Evolutionary conservation across 2,888 invertebrate species (phyloP), one percentile per base, ranked within the genome.

Genomic region (Leptarthrus brevirostris): DNA sequence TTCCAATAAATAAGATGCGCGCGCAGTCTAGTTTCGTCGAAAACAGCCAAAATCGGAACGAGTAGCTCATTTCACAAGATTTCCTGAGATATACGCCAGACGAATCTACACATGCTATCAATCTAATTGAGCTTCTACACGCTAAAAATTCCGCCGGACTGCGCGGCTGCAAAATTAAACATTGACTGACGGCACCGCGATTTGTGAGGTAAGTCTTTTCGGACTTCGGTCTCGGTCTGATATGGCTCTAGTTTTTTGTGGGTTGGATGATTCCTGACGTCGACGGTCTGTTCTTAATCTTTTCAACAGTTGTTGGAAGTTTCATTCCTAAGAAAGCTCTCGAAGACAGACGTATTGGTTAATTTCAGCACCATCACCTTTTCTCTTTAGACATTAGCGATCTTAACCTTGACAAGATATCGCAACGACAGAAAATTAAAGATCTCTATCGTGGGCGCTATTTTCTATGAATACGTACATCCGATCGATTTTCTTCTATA

Each of bases 181-280:
- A 36, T 69, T 69, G 52, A 69, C 69, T 69, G 69, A 52, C 49
- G 49, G 69, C 36, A 5, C 6, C 47, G 49, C 30, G n/a, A 20
- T 34, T 52, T 22, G 34, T 12, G 34, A 69, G 10, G 8, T 6
- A 14, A 34, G 20, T 16, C 52, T n/a, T 52, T 49, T 69, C 52
- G 69, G 49, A 34, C 47, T 49, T 69, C 18, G 34, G 3, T 34
- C 6, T 34, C 30, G 52, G 14, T 30, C 22, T 26, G 54, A 24
- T 40, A 24, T 24, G 30, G 26, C 34, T 69, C 34, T 52, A 16
- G 52, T 52, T 52, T 52, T 36, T 52, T 18, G 52, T 44, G 52
- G 34, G 44, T 20, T 20, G 54, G 18, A 3, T 20, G 24, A 10
- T n/a, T n/a, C n/a, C 16, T 69, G 52, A 69, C 49, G 52, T 69